Percentiles rank a stretch among this genome's conserved stretches.
phyloP scores from a whole-genome alignment of 2,888 invertebrate species.

The Teleogryllus oceanicus region DNA sequence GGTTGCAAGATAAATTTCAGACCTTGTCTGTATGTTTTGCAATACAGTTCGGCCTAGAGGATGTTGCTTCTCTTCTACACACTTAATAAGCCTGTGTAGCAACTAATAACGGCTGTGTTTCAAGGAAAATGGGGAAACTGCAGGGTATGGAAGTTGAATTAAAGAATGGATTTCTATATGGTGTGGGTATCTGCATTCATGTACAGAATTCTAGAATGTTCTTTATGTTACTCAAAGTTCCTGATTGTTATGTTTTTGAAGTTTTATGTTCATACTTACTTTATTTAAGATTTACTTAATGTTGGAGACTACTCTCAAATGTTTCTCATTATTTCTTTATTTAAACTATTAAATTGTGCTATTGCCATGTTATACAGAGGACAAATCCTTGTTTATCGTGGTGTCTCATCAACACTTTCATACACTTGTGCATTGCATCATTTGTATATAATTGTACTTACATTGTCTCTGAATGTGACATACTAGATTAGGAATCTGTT shows the following conservation, averaged over 20 bases:
- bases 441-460: constrained; percentile 18
- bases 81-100: too few relatives aligned
- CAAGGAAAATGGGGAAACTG: neutral
- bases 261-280: neutral
- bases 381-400: too few relatives aligned
- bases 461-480: neutral
- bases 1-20: neutral
- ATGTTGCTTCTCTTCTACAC: too few relatives aligned
- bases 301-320: too few relatives aligned
- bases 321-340: too few relatives aligned
- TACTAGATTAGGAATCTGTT: too few relatives aligned
- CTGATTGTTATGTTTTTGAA: constrained; percentile 3
- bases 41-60: neutral
- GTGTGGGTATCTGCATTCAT: neutral
- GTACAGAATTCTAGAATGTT: constrained; percentile 8
- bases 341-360: too few relatives aligned
- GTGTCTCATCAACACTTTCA: too few relatives aligned
- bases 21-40: neutral
- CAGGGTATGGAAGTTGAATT: neutral
- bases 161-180: neutral
- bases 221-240: neutral
- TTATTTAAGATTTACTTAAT: too few relatives aligned
- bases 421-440: neutral
- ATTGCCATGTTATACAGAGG: too few relatives aligned
- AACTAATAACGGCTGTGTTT: neutral